These are phyloP conservation scores for Odocoileus virginianus DNA, from an alignment of 2,113 vertebrate species.

Conservation along the genomic window DNA sequence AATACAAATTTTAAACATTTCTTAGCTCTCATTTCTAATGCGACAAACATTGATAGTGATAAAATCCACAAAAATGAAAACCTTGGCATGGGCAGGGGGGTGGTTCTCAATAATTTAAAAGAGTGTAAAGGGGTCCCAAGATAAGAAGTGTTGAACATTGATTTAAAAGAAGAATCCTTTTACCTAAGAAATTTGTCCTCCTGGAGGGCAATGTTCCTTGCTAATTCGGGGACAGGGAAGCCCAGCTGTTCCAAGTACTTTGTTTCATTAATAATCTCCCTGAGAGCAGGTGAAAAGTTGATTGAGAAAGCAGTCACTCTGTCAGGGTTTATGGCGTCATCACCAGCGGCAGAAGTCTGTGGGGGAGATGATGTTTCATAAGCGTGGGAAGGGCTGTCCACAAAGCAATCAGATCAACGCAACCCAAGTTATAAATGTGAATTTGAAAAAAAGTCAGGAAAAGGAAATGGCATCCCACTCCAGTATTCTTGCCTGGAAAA, in stretches of 20 bases:
- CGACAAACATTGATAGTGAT: neutral
- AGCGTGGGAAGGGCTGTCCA: accelerated
- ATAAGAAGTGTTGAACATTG: neutral
- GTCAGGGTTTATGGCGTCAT: slow-evolving; percentile 39
- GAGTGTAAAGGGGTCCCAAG: neutral
- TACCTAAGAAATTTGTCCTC: slow-evolving; percentile 87
- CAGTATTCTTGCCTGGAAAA: too few relatives aligned
- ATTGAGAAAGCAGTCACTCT: slow-evolving; percentile 74
- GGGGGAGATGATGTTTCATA: accelerated
- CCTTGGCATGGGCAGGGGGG: neutral
- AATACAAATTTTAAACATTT: neutral
- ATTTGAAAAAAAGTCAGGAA: too few relatives aligned
- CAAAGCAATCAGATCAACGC: accelerated
- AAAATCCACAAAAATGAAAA: neutral
- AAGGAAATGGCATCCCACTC: too few relatives aligned
- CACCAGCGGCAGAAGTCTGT: neutral
- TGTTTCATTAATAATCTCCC: slow-evolving; percentile 88
- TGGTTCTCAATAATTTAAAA: too few relatives aligned
- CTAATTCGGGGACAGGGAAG: slow-evolving; percentile 82
- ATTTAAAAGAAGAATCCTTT: neutral
- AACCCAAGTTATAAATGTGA: accelerated
- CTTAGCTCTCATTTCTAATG: neutral
- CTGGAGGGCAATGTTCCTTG: slow-evolving; percentile 85
- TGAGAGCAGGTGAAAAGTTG: slow-evolving; percentile 87
- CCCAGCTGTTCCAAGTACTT: slow-evolving; percentile 87